Base-by-base conservation (phyloP, 2,888 invertebrate genomes). In the Aleiodes alternator region DNA sequence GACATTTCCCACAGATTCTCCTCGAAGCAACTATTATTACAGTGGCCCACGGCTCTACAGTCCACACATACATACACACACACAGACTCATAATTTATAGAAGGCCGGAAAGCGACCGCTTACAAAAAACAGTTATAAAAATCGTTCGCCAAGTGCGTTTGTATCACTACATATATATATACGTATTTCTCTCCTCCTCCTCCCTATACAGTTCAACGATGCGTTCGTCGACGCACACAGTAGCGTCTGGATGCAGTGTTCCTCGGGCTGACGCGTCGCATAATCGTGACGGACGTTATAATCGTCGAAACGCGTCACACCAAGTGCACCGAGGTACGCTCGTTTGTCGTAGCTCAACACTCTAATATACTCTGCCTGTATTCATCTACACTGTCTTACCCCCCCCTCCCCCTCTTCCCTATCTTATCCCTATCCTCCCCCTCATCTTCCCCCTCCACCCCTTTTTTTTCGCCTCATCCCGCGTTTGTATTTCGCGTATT, bases 221-320 rank as follows among this genome's bases (percentile, higher is more conserved):
- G 80, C 80, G 79, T 80, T 80, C 76, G 77, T 80, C 79, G 76
- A 76, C 74, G 79, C 74, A 16, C 23, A 23, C 14, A 48, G 43
- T 23, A 64, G 11, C 16, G 48, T 43, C 50, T 48, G 38, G 64
- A 48, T 72, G 68, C 77, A 69, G 66, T 80, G 80, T 81, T 82
- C 81, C 76, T 80, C 81, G 80, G 81, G 78, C 82, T 82, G 87
- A 87, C 87, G 85, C 83, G 82, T 80, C 84, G 83, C 84, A 83
- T 86, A 88, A 87, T 88, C 86, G 85, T 85, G 86, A 87, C 87
- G 85, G 88, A 88, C 87, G 83, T 83, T 84, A 86, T 88, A 87
- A 88, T 88, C 87, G 85, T 81, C 83, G 83, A 82, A 84, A 86
- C 84, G 83, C 86, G 87, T 87, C 87, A 85, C 85, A 86, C 84